phyloP scores from a whole-genome alignment of 2,797 vertebrate genomes.

The Centropyge bicolor region DNA sequence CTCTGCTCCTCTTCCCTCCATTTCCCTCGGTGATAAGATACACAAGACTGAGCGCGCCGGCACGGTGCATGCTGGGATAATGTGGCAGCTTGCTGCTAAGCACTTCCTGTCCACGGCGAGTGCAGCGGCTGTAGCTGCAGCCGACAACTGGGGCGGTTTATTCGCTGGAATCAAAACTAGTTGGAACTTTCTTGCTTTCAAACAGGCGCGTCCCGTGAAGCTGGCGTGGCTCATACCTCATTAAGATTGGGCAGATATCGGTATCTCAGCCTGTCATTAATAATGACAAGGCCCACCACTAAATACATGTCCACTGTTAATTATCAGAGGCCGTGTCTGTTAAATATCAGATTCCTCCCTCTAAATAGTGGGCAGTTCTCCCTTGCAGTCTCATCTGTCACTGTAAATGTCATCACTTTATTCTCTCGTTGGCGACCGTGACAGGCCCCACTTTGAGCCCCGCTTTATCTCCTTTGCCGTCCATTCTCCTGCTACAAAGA shows the following conservation, averaged over 20 bases:
- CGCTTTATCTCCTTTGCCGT: conserved; percentile 82
- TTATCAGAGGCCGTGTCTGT: conserved; percentile 92
- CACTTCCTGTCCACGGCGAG: conserved; percentile 68
- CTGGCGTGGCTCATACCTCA: conserved; percentile 79
- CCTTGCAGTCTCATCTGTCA: conserved; percentile 93
- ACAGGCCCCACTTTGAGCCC: conserved; percentile 90
- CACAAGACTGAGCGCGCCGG: conserved; percentile 63
- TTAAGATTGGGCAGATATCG: conserved; percentile 88
- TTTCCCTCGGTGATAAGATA: conserved; percentile 68
- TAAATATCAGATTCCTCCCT: conserved; percentile 96
- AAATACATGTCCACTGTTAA: conserved; percentile 93
- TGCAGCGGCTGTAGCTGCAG: conserved; percentile 18
- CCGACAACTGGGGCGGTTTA: background rate
- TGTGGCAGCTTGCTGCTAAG: conserved; percentile 69
- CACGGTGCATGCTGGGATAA: conserved; percentile 75
- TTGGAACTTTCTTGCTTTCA: background rate
- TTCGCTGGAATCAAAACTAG: conserved; percentile 14
- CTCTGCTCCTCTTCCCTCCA: conserved; percentile 63
- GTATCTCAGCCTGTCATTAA: conserved; percentile 86
- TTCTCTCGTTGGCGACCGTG: conserved; percentile 89
- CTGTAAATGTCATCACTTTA: conserved; percentile 97
- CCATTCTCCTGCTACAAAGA: conserved; percentile 94
- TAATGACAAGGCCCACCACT: conserved; percentile 89
- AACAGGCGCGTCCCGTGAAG: conserved; percentile 51
- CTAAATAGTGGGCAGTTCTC: conserved; percentile 90